Evolutionary conservation across 2,113 vertebrate genomes (phyloP).

Genomic region (Jaculus jaculus): DNA sequence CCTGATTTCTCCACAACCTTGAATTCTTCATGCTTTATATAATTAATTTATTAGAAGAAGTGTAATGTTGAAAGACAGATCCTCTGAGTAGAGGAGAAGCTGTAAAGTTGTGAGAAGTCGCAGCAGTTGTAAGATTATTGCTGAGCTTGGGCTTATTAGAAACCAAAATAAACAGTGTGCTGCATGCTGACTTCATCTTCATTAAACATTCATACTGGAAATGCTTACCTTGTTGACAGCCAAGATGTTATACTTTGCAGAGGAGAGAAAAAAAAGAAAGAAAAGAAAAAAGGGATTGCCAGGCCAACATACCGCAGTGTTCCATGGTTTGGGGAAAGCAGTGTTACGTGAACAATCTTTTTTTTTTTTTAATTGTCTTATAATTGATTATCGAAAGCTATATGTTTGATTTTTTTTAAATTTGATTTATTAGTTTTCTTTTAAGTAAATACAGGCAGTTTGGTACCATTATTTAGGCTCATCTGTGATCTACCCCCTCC

Average conservation of each 20-base stretch:
- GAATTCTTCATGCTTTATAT: conserved; percentile 43
- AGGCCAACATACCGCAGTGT: conserved; percentile 17
- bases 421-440: too few species aligned
- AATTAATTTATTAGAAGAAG: conserved; percentile 57
- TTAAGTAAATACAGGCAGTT: too few species aligned
- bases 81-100: conserved; percentile 15
- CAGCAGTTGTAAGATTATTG: conserved; percentile 69
- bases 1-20: conserved; percentile 40
- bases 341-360: conserved; percentile 56
- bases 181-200: conserved; percentile 76
- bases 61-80: conserved; percentile 53
- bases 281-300: conserved; percentile 37
- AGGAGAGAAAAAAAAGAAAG: neutral
- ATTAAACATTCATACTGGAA: conserved; percentile 81
- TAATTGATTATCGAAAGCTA: too few species aligned
- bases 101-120: conserved; percentile 62
- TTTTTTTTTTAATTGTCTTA: too few species aligned
- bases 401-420: too few species aligned
- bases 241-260: conserved; percentile 75
- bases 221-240: conserved; percentile 68
- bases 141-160: conserved; percentile 81
- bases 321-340: conserved; percentile 53
- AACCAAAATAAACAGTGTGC: conserved; percentile 79
- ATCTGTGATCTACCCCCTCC: too few species aligned
- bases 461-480: too few species aligned